A percentile compares a stretch with the other conserved stretches of the same genome.
Evolutionary conservation across 2,888 invertebrate species (phyloP).

Genomic region (Phortica okadai): DNA sequence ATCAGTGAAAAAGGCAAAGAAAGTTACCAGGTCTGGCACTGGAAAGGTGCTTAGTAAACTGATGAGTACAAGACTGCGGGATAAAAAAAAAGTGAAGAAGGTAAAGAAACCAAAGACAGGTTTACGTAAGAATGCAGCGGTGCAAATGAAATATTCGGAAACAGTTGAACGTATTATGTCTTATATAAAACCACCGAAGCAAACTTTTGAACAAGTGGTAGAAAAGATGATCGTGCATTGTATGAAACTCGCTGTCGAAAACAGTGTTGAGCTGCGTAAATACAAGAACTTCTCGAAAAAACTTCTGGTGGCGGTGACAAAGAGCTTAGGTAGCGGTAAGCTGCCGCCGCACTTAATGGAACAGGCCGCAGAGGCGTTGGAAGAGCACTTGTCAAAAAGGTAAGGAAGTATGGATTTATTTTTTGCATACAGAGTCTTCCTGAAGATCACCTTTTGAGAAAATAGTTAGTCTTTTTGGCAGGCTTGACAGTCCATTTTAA

Average conservation of each 20-base stretch:
- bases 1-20: too few species aligned
- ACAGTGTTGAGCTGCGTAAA: background rate
- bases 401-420: background rate
- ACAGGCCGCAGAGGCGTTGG: constrained; percentile 5
- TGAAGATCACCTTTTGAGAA: background rate
- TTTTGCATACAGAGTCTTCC: background rate
- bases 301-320: background rate
- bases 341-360: constrained; percentile 16
- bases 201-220: constrained; percentile 40
- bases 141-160: constrained; percentile 55
- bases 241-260: background rate
- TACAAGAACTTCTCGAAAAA: background rate
- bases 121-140: constrained; percentile 43
- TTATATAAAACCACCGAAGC: constrained; percentile 52
- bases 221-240: constrained; percentile 39
- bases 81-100: background rate
- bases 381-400: constrained; percentile 11
- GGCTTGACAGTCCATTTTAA: too few species aligned
- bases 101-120: background rate
- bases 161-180: constrained; percentile 57
- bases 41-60: too few species aligned
- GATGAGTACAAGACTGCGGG: background rate
- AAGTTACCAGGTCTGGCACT: too few species aligned
- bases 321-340: background rate
- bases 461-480: background rate